phyloP scores from a whole-genome alignment of 2,888 invertebrate genomes.

The Platerodrilus igneus region DNA sequence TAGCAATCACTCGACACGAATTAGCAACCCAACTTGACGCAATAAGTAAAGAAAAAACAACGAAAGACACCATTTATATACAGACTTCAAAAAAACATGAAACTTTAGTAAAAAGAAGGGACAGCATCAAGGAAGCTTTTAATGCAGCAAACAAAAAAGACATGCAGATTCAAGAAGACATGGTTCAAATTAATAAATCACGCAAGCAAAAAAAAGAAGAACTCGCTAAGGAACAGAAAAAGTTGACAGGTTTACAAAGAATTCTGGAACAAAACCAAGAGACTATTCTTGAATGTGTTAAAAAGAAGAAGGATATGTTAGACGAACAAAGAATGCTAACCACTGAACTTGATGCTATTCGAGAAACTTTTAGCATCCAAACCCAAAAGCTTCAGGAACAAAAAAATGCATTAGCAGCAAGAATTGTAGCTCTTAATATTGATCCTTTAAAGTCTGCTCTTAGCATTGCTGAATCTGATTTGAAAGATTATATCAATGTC shows the following conservation, averaged over 20 bases:
- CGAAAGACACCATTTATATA: constrained; percentile 41
- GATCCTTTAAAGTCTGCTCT: constrained; percentile 64
- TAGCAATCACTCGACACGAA: constrained; percentile 58
- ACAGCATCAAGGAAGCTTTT: constrained; percentile 57
- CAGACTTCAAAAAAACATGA: constrained; percentile 50
- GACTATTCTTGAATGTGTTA: constrained; percentile 50
- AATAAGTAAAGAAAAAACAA: constrained; percentile 51
- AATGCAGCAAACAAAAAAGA: constrained; percentile 63
- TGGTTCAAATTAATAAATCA: constrained; percentile 65
- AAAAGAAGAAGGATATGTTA: constrained; percentile 51
- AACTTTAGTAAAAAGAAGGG: constrained; percentile 53
- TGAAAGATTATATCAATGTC: constrained; percentile 69
- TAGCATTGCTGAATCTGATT: constrained; percentile 66
- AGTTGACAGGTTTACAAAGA: constrained; percentile 60
- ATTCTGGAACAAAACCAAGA: constrained; percentile 70
- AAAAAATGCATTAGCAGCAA: constrained; percentile 64
- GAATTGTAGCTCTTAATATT: constrained; percentile 65
- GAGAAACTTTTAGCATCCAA: constrained; percentile 62
- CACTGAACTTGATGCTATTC: constrained; percentile 55
- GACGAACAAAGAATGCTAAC: constrained; percentile 56
- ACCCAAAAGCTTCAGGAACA: constrained; percentile 66
- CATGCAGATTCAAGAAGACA: constrained; percentile 61
- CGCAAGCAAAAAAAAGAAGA: constrained; percentile 69
- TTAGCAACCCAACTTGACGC: constrained; percentile 55
- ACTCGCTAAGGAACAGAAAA: constrained; percentile 61